A percentile compares a stretch with the other conserved stretches of the same genome.
Evolutionary conservation across 2,797 vertebrate genomes (phyloP).

Genomic region (Mormyrops attenuatus): DNA sequence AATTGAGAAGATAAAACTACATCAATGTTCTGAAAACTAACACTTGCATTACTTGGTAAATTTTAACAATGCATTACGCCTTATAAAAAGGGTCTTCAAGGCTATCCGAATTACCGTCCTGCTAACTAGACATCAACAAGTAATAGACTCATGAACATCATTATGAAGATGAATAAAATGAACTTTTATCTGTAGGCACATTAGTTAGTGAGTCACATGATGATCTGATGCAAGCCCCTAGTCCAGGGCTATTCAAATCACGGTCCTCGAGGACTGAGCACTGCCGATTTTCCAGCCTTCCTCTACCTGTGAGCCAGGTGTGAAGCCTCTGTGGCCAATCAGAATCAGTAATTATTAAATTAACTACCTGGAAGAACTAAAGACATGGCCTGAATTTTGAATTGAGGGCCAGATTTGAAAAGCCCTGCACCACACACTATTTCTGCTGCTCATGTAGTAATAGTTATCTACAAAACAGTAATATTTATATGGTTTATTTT

Average conservation of each 20-base stretch:
- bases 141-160: not conserved
- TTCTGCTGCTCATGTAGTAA: conserved; percentile 1
- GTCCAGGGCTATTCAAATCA: not conserved
- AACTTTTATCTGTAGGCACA: not conserved
- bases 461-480: not conserved
- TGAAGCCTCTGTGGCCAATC: not conserved
- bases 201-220: not conserved
- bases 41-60: not conserved
- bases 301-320: not conserved
- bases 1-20: not conserved
- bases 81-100: not conserved
- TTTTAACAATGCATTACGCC: not conserved
- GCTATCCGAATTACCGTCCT: not conserved
- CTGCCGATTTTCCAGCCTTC: not conserved
- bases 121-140: not conserved
- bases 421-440: not conserved
- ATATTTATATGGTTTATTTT: not conserved
- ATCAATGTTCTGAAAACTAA: not conserved
- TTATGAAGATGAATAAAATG: not conserved
- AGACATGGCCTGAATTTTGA: not conserved
- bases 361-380: not conserved
- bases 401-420: not conserved
- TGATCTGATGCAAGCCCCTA: not conserved
- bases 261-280: not conserved
- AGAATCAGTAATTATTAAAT: not conserved